phyloP scores from a whole-genome alignment of 2,113 vertebrate species.

The Xenopus laevis region DNA sequence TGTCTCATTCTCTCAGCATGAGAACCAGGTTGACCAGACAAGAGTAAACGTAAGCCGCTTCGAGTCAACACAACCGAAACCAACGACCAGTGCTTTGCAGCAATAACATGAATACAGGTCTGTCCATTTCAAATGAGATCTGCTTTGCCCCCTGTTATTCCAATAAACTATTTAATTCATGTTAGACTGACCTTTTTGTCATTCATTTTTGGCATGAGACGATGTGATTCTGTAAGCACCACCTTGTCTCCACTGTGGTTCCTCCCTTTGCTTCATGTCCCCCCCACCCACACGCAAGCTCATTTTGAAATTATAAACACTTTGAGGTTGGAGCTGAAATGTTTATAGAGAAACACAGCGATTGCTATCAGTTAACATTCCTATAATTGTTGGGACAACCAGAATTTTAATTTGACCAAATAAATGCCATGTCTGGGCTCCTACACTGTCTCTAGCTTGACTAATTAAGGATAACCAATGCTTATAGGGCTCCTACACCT shows the following conservation, averaged over 20 bases:
- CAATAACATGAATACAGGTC: conserved; percentile 12
- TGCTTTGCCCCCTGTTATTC: background rate
- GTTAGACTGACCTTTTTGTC: conserved; percentile 28
- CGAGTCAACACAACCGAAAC: conserved; percentile 59
- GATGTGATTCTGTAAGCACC: conserved; percentile 6
- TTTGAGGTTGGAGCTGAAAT: conserved; percentile 6
- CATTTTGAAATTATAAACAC: background rate
- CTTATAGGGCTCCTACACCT: no score
- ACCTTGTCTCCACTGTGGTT: background rate
- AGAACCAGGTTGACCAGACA: conserved; percentile 28
- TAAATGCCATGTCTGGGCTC: no score
- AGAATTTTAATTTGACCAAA: no score
- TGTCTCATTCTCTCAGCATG: conserved; percentile 21
- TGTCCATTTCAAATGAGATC: conserved; percentile 9
- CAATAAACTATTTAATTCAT: conserved; percentile 12
- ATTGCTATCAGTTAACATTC: no score
- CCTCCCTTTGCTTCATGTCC: conserved; percentile 10
- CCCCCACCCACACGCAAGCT: background rate
- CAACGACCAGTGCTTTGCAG: conserved; percentile 35
- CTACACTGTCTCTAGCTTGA: no score
- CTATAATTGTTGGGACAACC: no score
- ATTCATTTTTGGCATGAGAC: conserved; percentile 26
- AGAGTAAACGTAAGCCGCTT: conserved; percentile 47
- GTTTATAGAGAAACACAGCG: conserved; percentile 24
- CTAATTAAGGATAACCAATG: no score